Evolutionary conservation across 2,888 invertebrate species (phyloP).

Genomic region (Nesidiocoris tenuis): DNA sequence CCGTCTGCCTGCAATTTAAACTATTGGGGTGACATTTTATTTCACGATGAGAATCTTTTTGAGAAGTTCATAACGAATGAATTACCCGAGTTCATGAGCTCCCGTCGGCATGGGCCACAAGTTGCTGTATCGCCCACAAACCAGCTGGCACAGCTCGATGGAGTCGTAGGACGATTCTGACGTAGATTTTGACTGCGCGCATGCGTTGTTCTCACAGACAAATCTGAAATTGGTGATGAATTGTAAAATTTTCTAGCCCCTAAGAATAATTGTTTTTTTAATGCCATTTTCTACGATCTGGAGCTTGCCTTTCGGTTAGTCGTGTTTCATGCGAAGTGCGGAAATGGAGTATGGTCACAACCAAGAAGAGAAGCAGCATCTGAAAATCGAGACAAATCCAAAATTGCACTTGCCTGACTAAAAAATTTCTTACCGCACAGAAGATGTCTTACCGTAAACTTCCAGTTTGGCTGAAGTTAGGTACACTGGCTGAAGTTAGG

Average conservation of each 20-base stretch:
- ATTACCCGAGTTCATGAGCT: slow-evolving; percentile 50
- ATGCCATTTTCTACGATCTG: not conserved
- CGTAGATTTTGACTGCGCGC: slow-evolving; percentile 24
- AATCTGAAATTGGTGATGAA: slow-evolving; percentile 7
- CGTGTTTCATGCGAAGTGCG: not conserved
- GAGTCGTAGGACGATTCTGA: slow-evolving; percentile 52
- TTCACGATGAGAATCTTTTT: too few species aligned
- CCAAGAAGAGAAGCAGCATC: not conserved
- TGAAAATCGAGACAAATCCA: too few species aligned
- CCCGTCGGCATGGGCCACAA: slow-evolving; percentile 70
- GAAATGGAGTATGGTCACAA: not conserved
- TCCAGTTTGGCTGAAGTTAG: too few species aligned
- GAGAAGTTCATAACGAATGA: too few species aligned
- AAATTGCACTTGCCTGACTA: too few species aligned
- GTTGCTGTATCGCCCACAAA: slow-evolving; percentile 67
- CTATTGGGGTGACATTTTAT: not conserved
- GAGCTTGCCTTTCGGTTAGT: not conserved
- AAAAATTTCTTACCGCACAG: too few species aligned
- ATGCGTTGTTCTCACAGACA: slow-evolving; percentile 31
- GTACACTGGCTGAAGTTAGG: too few species aligned
- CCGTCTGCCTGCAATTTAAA: slow-evolving; percentile 25
- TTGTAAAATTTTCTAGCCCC: not conserved
- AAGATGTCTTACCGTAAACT: too few species aligned
- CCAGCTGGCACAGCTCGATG: slow-evolving; percentile 65
- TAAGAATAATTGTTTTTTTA: too few species aligned